Evolutionary conservation across 2,113 vertebrate genomes (phyloP).

Genomic region (Tor tambroides): DNA sequence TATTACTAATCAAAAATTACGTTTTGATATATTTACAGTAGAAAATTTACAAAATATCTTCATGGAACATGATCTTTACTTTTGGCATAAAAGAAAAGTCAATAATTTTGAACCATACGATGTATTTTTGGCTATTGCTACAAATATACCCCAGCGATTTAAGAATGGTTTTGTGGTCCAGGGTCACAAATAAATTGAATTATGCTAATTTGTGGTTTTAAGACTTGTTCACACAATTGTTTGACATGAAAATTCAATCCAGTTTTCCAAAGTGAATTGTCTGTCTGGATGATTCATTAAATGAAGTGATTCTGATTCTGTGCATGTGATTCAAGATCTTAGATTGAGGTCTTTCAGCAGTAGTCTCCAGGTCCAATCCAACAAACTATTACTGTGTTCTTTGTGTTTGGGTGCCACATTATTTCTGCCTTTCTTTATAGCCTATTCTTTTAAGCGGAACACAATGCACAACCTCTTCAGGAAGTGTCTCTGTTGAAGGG

Average conservation of each 20-base stretch:
- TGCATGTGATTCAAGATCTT: not conserved
- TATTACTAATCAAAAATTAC: too few species aligned
- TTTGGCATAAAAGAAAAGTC: too few species aligned
- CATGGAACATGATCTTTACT: too few species aligned
- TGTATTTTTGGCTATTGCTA: too few species aligned
- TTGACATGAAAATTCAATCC: not conserved
- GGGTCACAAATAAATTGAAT: too few species aligned
- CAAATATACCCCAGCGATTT: too few species aligned
- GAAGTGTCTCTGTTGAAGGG: constrained; percentile 59
- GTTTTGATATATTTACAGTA: too few species aligned
- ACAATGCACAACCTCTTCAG: constrained; percentile 66
- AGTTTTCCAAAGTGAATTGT: not conserved
- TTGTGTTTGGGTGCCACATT: not conserved
- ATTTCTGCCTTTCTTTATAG: not conserved
- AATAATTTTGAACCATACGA: too few species aligned
- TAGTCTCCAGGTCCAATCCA: not conserved
- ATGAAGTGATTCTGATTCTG: not conserved
- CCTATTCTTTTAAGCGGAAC: constrained; percentile 46
- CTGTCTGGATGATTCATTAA: not conserved
- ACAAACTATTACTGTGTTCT: not conserved
- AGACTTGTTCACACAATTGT: too few species aligned
- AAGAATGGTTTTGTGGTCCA: too few species aligned
- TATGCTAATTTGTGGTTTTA: too few species aligned
- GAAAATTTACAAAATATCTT: too few species aligned
- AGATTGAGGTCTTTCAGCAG: not conserved